Evolutionary conservation across 1,140 invertebrate species (phyloP), one percentile per base, ranked within the genome.

Genomic region (Heterodera schachtii): DNA sequence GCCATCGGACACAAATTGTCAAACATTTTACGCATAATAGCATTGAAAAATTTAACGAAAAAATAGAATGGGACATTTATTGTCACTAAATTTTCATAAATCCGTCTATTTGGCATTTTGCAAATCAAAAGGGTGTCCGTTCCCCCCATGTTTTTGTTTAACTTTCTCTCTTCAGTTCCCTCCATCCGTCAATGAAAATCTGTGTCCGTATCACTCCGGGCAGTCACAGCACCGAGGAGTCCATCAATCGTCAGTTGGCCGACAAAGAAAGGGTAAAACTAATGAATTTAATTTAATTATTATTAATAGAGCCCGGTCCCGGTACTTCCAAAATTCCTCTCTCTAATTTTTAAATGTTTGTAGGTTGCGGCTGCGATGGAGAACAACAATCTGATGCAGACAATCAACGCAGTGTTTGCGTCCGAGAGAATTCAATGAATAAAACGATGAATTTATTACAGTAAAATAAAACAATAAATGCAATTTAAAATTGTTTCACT

Each of bases 161-260:
- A 31, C 16, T 84, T 73, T 11, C 52, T 41, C 5, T 19, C 57
- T 83, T 64, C 11, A 83, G 74, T 21, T 82, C 75, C 52, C 74
- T 88, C 19, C 73, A 70, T 49, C 52, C 47, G 47, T 80, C 73
- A 21, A 76, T 96, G 87, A 95, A 98, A 92, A 94, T 98, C 6
- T 93, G 92, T 73, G 96, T 99, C 0, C 92, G 93, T 87, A 95
- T 99, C 1, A 94, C 94, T 2, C 95, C 96, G 7, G 97, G 97
- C 13, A 94, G 94, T 1, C 97, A 99, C 90, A 93, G 93, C 57
- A 95, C 95, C 0, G 97, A 98, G 89, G 90, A 92, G 79, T 94
- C 95, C 81, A 91, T 99, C 1, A 99, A 99, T 90, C 98, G 98
- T 90, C 97, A 99, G 89, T 91, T 99, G 31, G 95, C 95, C 0